phyloP scores from a whole-genome alignment of 2,113 vertebrate species.

The Charina bottae region DNA sequence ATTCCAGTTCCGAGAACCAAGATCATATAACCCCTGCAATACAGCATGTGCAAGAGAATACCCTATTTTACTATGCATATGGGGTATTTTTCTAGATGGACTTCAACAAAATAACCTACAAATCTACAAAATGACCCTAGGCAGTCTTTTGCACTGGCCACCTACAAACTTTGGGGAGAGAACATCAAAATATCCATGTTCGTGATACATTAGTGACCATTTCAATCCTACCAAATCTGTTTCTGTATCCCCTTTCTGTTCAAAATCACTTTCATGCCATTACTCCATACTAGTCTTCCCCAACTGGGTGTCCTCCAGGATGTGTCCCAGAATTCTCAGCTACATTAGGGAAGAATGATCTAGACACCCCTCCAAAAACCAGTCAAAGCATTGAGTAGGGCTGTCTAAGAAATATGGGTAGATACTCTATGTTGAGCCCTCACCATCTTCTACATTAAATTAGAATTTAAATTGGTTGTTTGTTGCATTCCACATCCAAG shows the following conservation, averaged over 20 bases:
- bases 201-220: neutral
- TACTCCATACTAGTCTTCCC: neutral
- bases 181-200: neutral
- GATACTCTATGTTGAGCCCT: neutral
- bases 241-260: neutral
- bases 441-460: neutral
- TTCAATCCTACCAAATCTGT: neutral
- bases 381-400: neutral
- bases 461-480: neutral
- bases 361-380: neutral
- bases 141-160: neutral
- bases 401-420: neutral
- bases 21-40: neutral
- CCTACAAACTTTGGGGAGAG: neutral
- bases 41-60: neutral
- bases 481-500: neutral
- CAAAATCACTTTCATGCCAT: neutral
- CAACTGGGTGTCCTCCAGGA: neutral
- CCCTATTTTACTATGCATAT: neutral
- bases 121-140: neutral
- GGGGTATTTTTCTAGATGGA: neutral
- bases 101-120: neutral
- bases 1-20: neutral
- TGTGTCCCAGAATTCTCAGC: neutral
- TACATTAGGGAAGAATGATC: neutral